These are phyloP conservation scores for Calameuta pallipes DNA, from an alignment of 2,888 invertebrate species.

Conservation along the genomic window DNA sequence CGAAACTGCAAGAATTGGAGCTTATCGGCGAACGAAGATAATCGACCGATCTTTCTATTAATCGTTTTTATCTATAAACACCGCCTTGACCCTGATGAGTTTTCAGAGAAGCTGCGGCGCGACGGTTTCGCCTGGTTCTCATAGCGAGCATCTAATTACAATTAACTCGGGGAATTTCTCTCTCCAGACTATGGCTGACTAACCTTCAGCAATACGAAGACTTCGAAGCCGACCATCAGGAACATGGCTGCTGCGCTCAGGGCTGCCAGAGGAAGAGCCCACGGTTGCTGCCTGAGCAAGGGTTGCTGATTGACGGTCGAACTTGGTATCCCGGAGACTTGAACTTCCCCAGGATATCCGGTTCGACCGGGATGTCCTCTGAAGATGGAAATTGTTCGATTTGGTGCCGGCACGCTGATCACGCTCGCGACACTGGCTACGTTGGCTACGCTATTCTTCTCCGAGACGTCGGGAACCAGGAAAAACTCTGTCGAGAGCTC, in stretches of 20 bases:
- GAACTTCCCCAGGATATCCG: conserved; percentile 30
- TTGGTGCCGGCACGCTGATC: conserved; percentile 60
- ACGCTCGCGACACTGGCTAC: conserved; percentile 54
- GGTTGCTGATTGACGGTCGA: conserved; percentile 58
- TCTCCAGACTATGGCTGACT: conserved; percentile 7
- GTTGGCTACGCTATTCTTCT: conserved; percentile 52
- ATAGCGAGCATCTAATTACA: neutral
- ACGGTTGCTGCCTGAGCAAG: conserved; percentile 79
- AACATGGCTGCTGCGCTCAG: conserved; percentile 87
- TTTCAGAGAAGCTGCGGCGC: neutral
- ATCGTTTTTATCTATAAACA: neutral
- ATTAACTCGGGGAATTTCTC: neutral
- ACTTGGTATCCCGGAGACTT: conserved; percentile 19
- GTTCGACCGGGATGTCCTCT: conserved; percentile 45
- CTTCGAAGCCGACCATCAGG: conserved; percentile 87
- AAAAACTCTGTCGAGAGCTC: conserved; percentile 90
- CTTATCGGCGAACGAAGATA: conserved; percentile 40
- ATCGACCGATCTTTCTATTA: neutral
- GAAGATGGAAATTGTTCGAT: conserved; percentile 57
- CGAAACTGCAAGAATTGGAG: conserved; percentile 41
- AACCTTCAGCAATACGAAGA: conserved; percentile 82
- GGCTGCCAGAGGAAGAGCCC: conserved; percentile 91
- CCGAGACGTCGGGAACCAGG: conserved; percentile 73
- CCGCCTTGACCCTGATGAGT: neutral
- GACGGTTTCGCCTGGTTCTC: neutral